A percentile compares a stretch with the other conserved stretches of the same genome.
Evolutionary conservation across 2,797 vertebrate genomes (phyloP).

Genomic region (Chelon auratus): DNA sequence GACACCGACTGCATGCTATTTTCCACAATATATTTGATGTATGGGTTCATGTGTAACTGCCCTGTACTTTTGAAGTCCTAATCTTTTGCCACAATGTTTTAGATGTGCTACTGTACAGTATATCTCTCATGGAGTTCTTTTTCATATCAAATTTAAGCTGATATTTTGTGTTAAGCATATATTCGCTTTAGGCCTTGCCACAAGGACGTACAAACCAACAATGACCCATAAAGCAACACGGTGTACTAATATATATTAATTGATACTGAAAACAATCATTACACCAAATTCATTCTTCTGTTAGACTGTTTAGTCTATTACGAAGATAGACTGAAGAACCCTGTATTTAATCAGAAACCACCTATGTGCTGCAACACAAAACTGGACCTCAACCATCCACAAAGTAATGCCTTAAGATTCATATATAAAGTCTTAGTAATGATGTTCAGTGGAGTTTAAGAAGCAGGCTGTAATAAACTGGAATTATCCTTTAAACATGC

Average conservation of each 20-base stretch:
- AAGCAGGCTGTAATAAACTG: neutral
- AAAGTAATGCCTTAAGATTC: neutral
- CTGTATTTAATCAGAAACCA: neutral
- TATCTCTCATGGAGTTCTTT: too few species aligned
- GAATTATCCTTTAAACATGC: constrained; percentile 36
- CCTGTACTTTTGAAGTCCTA: too few species aligned
- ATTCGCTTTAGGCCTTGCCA: neutral
- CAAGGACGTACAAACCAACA: neutral
- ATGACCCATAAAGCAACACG: too few species aligned
- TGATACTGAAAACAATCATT: too few species aligned
- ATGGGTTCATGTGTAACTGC: neutral
- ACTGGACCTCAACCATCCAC: neutral
- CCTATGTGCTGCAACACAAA: neutral
- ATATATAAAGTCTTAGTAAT: neutral
- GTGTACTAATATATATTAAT: too few species aligned
- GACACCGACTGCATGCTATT: neutral
- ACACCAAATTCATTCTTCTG: neutral
- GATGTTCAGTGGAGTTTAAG: neutral
- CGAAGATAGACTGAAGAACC: neutral
- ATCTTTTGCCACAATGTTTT: too few species aligned
- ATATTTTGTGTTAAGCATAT: neutral
- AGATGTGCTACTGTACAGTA: too few species aligned
- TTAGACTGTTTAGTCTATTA: neutral
- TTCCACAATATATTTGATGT: neutral
- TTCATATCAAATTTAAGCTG: neutral